A percentile compares a stretch with the other conserved stretches of the same genome.
phyloP scores from a whole-genome alignment of 35 echinoderm and acorn worm species.

The Holothuria glaberrima region DNA sequence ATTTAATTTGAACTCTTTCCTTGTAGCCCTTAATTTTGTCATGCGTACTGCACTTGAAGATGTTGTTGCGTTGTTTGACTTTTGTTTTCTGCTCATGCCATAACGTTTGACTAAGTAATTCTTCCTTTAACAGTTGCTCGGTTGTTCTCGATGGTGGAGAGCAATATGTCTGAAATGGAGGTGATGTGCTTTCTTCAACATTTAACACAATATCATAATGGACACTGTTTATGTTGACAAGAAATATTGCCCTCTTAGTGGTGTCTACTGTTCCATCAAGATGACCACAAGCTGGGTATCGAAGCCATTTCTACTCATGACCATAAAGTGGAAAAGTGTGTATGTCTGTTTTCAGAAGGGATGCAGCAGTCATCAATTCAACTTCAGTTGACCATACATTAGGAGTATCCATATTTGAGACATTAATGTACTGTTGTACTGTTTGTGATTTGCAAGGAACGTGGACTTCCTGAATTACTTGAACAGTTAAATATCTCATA shows the following conservation, averaged over 20 bases:
- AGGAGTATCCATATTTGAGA: neutral
- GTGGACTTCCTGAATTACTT: neutral
- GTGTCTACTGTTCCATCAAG: neutral
- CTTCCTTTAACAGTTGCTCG: neutral
- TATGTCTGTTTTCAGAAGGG: constrained; percentile 1
- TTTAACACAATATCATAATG: constrained; percentile 7
- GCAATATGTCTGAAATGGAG: neutral
- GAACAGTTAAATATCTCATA: neutral
- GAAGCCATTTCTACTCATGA: neutral
- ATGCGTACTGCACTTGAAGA: constrained; percentile 9
- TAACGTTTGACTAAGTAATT: neutral
- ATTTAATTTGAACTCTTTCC: neutral
- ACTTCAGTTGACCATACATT: constrained; percentile 15
- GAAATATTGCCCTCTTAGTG: neutral
- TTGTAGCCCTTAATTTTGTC: neutral
- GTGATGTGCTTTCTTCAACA: neutral
- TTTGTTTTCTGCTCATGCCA: neutral
- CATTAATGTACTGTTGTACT: constrained; percentile 10
- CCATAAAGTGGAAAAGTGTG: neutral
- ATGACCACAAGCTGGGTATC: neutral
- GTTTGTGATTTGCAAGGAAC: neutral
- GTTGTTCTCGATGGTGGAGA: neutral
- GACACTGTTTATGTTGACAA: neutral
- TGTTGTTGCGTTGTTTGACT: neutral
- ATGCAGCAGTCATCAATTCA: constrained; percentile 14